Conservation (phyloP, 1,140 invertebrate genomes). For the Drosophila serrata region DNA sequence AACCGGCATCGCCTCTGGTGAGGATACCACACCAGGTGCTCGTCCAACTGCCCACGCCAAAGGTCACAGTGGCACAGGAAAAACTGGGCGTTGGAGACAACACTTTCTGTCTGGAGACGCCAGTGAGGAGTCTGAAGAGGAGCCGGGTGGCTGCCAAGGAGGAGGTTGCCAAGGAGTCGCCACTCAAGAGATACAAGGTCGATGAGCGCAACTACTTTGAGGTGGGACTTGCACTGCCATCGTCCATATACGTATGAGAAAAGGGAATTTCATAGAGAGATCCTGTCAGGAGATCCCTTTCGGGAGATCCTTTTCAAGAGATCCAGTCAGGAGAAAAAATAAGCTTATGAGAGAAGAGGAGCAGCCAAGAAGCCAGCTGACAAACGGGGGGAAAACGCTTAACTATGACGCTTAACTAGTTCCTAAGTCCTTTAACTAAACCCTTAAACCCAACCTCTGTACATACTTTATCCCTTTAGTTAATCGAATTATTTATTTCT, state of each 20-base stretch:
- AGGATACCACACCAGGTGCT: slow-evolving; percentile 38
- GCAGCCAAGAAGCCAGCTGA: slow-evolving; percentile 57
- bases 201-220: slow-evolving; percentile 78
- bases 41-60: slow-evolving; percentile 50
- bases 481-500: slow-evolving; percentile 20
- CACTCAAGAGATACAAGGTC: slow-evolving; percentile 72
- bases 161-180: slow-evolving; percentile 55
- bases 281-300: background rate
- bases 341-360: background rate
- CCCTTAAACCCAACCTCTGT: slow-evolving; percentile 14
- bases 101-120: slow-evolving; percentile 71
- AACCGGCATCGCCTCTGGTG: slow-evolving; percentile 51
- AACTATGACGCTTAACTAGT: slow-evolving; percentile 83
- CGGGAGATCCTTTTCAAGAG: background rate
- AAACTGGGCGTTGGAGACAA: slow-evolving; percentile 17
- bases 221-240: slow-evolving; percentile 77
- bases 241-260: slow-evolving; percentile 74
- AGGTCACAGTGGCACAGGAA: background rate
- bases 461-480: slow-evolving; percentile 26
- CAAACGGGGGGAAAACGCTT: slow-evolving; percentile 85
- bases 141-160: slow-evolving; percentile 8
- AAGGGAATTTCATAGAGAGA: background rate
- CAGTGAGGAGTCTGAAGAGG: slow-evolving; percentile 50
- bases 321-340: background rate
- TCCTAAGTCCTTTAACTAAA: slow-evolving; percentile 55